Percentiles rank a stretch among this genome's conserved stretches.
Evolutionary conservation across 2,113 vertebrate genomes (phyloP).

Genomic region (Halcyon malimbica): DNA sequence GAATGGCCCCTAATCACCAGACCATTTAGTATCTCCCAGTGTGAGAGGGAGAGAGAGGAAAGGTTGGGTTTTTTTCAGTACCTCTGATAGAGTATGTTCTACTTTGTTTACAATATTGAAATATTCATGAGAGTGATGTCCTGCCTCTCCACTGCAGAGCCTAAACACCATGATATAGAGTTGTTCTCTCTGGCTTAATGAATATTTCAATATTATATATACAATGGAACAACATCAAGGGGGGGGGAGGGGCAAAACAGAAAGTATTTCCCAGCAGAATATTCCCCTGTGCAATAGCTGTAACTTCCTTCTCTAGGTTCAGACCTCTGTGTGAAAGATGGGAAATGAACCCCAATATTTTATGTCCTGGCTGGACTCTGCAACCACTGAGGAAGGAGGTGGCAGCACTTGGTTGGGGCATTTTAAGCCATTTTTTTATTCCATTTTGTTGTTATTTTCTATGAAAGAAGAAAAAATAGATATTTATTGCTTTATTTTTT

Average conservation of each 20-base stretch:
- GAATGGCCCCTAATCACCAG: background rate
- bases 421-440: background rate
- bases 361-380: background rate
- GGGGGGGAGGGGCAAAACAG: fast-evolving
- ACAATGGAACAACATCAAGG: background rate
- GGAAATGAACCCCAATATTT: background rate
- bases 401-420: fast-evolving
- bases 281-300: background rate
- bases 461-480: background rate
- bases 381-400: background rate
- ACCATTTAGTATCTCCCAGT: background rate
- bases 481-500: background rate
- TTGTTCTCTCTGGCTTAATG: slow-evolving; percentile 14
- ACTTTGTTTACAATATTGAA: slow-evolving; percentile 32
- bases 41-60: background rate
- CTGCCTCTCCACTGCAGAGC: background rate
- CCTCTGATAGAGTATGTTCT: background rate
- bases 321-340: background rate
- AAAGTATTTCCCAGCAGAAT: slow-evolving; percentile 28
- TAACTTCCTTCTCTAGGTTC: background rate
- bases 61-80: background rate
- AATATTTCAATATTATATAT: slow-evolving; percentile 60
- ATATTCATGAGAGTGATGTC: slow-evolving; percentile 51
- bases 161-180: slow-evolving; percentile 6
- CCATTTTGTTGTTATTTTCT: background rate